A percentile compares a stretch with the other conserved stretches of the same genome.
phyloP scores from a whole-genome alignment of 2,888 invertebrate species.

The Ichneumoninae sp. region DNA sequence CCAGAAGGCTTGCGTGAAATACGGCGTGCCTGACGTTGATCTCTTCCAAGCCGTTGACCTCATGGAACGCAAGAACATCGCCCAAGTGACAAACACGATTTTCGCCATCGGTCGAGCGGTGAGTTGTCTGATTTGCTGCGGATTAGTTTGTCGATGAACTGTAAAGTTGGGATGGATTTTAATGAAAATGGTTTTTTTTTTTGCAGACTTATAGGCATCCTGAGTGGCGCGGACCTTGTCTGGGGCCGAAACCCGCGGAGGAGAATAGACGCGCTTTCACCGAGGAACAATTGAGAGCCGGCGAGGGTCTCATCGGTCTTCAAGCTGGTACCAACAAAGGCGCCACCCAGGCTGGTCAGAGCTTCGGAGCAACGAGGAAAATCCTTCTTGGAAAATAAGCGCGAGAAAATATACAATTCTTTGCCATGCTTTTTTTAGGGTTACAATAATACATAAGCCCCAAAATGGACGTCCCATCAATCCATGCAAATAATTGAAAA shows the following conservation, averaged over 20 bases:
- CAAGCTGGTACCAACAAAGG: constrained; percentile 95
- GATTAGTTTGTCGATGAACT: background rate
- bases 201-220: constrained; percentile 91
- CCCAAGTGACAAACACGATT: constrained; percentile 94
- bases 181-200: constrained; percentile 13
- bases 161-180: background rate
- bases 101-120: constrained; percentile 95
- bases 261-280: constrained; percentile 88
- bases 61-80: constrained; percentile 95
- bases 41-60: constrained; percentile 96
- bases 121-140: constrained; percentile 75
- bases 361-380: constrained; percentile 93
- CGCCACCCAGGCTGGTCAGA: constrained; percentile 94
- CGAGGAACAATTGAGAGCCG: constrained; percentile 90
- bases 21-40: constrained; percentile 94
- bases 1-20: constrained; percentile 91
- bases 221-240: constrained; percentile 92
- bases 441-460: background rate
- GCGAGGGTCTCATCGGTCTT: constrained; percentile 93
- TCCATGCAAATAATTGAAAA: background rate
- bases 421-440: constrained; percentile 1
- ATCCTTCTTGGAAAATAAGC: constrained; percentile 91
- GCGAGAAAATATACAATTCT: background rate
- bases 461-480: background rate
- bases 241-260: constrained; percentile 95